Conservation (phyloP, 2,113 vertebrate genomes). For the Xenus cinereus region DNA sequence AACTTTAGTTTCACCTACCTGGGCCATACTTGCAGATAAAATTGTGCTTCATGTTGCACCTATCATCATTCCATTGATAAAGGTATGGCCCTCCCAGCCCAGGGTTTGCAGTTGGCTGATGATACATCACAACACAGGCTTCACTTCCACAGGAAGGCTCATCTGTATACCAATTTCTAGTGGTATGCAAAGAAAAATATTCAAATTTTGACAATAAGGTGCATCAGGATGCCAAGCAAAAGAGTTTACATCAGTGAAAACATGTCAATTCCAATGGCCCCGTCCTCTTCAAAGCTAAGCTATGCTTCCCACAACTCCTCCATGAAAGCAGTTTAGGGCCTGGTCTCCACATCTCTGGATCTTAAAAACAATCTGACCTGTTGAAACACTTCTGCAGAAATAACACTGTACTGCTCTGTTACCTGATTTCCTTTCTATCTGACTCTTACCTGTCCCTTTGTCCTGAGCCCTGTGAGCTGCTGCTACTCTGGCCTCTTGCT, state of each 20-base stretch:
- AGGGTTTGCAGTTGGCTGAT: constrained; percentile 89
- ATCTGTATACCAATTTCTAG: constrained; percentile 95
- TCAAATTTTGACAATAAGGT: not conserved
- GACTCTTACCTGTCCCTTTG: not conserved
- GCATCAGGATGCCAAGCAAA: not conserved
- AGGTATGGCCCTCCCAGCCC: constrained; percentile 93
- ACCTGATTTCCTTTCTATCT: not conserved
- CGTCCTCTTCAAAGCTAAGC: not conserved
- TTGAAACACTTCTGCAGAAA: not conserved
- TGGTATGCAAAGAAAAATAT: not conserved
- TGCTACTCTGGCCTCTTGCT: not conserved
- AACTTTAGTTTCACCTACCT: constrained; percentile 69
- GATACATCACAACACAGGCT: constrained; percentile 98
- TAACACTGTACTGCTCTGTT: not conserved
- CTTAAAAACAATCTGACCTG: not conserved
- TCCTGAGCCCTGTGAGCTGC: not conserved
- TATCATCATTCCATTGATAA: constrained; percentile 96
- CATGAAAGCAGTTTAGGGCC: not conserved
- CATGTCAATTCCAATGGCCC: not conserved
- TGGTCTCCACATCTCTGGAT: not conserved
- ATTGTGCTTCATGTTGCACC: constrained; percentile 99
- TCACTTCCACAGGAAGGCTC: constrained; percentile 98
- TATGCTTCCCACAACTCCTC: not conserved
- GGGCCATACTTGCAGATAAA: constrained; percentile 96
- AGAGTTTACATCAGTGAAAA: not conserved